Conservation (phyloP, 2,888 invertebrate genomes). For the Chaitophorus viminalis region DNA sequence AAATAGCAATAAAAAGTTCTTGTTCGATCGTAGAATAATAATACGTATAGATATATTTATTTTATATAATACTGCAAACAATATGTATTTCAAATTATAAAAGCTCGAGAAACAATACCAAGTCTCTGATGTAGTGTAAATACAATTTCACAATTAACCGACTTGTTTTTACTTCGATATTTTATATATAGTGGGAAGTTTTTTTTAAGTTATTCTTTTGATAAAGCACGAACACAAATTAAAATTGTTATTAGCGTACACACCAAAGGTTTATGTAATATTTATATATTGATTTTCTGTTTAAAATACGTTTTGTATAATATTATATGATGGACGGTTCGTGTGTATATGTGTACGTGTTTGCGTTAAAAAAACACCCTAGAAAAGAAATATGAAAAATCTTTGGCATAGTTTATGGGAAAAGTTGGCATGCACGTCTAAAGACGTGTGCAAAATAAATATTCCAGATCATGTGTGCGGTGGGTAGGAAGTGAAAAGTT, state of each 20-base stretch:
- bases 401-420: constrained; percentile 50
- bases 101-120: background rate
- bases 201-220: no score
- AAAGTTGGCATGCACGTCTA: constrained; percentile 30
- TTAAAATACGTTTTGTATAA: constrained; percentile 41
- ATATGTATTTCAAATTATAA: background rate
- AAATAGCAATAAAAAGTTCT: constrained; percentile 35
- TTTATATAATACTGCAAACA: background rate
- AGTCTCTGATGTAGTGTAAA: background rate
- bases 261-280: background rate
- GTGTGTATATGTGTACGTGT: background rate
- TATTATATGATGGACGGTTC: background rate
- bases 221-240: no score
- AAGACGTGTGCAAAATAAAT: constrained; percentile 55
- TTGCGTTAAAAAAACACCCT: background rate
- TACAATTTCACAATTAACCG: background rate
- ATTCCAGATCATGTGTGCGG: constrained; percentile 34
- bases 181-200: no score
- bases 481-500: constrained; percentile 41
- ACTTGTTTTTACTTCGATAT: no score
- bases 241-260: no score
- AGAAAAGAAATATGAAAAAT: constrained; percentile 44
- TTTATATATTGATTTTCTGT: constrained; percentile 28
- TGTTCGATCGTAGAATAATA: constrained; percentile 18
- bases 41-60: background rate